Base-by-base conservation (phyloP, 2,113 vertebrate genomes). In the Nesogale talazaci region DNA sequence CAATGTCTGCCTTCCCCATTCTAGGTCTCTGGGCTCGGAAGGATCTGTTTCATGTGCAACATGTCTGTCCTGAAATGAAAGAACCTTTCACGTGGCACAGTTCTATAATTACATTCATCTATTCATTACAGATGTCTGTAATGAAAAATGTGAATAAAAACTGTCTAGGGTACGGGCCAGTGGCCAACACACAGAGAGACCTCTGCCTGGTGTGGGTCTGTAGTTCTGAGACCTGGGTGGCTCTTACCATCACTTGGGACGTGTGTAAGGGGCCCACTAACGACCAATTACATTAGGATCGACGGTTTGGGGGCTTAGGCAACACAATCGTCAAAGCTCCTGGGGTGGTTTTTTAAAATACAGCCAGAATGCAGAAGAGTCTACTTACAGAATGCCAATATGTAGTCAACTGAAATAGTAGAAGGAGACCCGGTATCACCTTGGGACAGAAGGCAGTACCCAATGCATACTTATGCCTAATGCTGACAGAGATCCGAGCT, bases 1-100 rank as follows among this genome's bases (percentile, higher is more conserved):
- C 93, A 61, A 94, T 94, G 88, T 69, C 85, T 91, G 40, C 91
- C 91, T 96, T 94, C 92, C 85, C 84, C 65, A 90, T 91, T 92
- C 94, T 87, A 4, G 91, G 91, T 95, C 88, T 94, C 88, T 96
- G 94, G 78, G 83, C 93, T 72, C 74, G 34, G 78, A 38, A 82
- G 83, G 85, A 78, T 93, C 74, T 94, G 42, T 96, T 86, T 89
- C 86, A 83, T 67, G 72, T 79, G 70, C 88, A 88, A 91, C 52
- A 80, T 70, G 83, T 95, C 69, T 92, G 84, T 95, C 69, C 91
- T 92, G 70, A 92, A 91, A 94, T 94, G 83, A 89, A 90, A 94
- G 88, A 86, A 42, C 65, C 79, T 56, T 88, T 46, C 91, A 34
- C 83, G 40, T 46, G 34, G 92, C 57, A 56, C 7, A 82, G 93